Conservation (phyloP, 2,113 vertebrate genomes). For the Elaphurus davidianus region DNA sequence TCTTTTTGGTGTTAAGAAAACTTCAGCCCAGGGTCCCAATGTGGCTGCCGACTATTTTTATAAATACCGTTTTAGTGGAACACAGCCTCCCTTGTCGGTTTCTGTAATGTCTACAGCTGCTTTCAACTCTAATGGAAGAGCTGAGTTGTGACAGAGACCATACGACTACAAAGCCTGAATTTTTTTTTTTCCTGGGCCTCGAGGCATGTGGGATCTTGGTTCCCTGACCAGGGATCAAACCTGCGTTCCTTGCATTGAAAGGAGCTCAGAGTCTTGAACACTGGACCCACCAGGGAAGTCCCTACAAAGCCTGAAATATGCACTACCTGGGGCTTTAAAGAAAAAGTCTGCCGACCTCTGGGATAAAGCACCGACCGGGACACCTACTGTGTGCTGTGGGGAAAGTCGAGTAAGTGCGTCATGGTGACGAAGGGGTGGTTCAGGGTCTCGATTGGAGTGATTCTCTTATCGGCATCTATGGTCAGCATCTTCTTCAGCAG, state of each 20-base stretch:
- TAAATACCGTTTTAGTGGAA: not conserved
- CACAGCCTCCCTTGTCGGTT: not conserved
- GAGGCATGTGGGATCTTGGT: not conserved
- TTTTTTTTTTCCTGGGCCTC: not conserved
- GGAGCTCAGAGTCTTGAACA: not conserved
- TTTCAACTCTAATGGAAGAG: not conserved
- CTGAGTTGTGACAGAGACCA: not conserved
- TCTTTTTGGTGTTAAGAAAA: not conserved
- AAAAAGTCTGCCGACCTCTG: not conserved
- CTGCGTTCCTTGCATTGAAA: not conserved
- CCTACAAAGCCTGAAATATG: not conserved
- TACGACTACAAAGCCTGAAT: not conserved
- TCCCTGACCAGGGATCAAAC: not conserved
- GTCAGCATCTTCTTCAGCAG: conserved; percentile 99
- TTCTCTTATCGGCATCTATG: conserved; percentile 97
- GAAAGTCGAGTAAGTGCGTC: conserved; percentile 97
- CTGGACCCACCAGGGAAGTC: not conserved
- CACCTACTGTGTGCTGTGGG: conserved; percentile 96
- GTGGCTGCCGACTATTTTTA: not conserved
- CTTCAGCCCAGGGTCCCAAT: not conserved
- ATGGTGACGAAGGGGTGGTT: conserved; percentile 98
- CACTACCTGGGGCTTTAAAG: not conserved
- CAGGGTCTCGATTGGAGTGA: conserved; percentile 98
- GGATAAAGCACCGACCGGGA: not conserved
- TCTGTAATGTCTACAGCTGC: not conserved